Conservation (phyloP, 2,113 vertebrate species). For the Amphiprion percula region DNA sequence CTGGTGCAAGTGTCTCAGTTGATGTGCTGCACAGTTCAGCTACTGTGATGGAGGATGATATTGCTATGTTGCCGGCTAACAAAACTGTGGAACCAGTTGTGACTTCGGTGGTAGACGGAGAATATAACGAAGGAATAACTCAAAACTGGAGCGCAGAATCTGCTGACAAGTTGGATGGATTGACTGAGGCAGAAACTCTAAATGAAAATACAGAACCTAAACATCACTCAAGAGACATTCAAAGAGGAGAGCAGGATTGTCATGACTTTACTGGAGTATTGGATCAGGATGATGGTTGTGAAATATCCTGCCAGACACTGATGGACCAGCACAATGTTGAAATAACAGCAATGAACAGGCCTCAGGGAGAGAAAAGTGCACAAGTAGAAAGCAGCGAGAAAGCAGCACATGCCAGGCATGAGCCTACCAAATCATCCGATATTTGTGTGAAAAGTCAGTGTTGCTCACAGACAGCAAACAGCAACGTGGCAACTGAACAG, state of each 20-base stretch:
- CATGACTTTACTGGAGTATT: background rate
- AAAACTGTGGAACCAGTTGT: constrained; percentile 31
- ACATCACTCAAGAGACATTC: constrained; percentile 25
- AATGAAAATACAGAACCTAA: constrained; percentile 61
- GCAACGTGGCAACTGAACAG: constrained; percentile 26
- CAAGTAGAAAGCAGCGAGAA: constrained; percentile 20
- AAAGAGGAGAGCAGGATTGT: constrained; percentile 32
- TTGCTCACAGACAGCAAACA: constrained; percentile 29
- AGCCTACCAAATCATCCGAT: constrained; percentile 35
- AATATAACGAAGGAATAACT: constrained; percentile 41
- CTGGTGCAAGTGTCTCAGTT: constrained; percentile 28
- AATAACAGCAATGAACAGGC: constrained; percentile 26
- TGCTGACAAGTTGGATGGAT: constrained; percentile 41
- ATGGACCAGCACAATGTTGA: constrained; percentile 44
- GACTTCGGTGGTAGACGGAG: constrained; percentile 31
- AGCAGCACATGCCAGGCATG: constrained; percentile 22
- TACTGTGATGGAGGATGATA: constrained; percentile 44
- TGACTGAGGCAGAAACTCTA: constrained; percentile 45
- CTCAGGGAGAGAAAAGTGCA: constrained; percentile 52
- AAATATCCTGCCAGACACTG: constrained; percentile 61
- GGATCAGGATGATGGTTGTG: constrained; percentile 46
- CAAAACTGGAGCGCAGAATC: constrained; percentile 39
- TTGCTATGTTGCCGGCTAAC: constrained; percentile 24
- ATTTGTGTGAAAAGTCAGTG: constrained; percentile 45
- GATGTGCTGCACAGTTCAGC: constrained; percentile 14